A percentile compares a stretch with the other conserved stretches of the same genome.
These are phyloP conservation scores for Mycalesis mineus DNA, from an alignment of 2,888 invertebrate species.

Conservation along the genomic window DNA sequence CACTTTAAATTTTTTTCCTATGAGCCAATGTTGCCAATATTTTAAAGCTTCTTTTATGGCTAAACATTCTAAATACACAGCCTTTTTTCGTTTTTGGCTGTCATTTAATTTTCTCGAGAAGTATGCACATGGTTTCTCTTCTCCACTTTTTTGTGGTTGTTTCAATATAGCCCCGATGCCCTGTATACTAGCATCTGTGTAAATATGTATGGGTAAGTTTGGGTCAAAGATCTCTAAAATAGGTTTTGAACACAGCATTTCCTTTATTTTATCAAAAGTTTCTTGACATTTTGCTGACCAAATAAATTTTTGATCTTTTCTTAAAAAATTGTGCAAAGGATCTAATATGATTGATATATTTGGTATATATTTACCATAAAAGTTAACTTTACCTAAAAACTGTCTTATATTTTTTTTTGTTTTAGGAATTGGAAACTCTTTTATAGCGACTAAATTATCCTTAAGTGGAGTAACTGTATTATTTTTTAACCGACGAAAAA, in stretches of 20 bases:
- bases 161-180: constrained; percentile 21
- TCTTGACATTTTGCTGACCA: constrained; percentile 16
- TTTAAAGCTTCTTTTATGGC: constrained; percentile 27
- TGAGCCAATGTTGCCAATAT: constrained; percentile 32
- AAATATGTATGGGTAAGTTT: constrained; percentile 19
- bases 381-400: constrained; percentile 32
- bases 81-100: constrained; percentile 25
- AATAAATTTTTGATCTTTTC: background rate
- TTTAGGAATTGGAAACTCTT: constrained; percentile 26
- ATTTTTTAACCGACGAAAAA: no score
- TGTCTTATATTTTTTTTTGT: constrained; percentile 32
- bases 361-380: constrained; percentile 31
- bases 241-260: constrained; percentile 22
- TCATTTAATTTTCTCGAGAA: constrained; percentile 13
- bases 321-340: constrained; percentile 20
- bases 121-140: constrained; percentile 17
- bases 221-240: constrained; percentile 21
- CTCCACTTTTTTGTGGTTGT: constrained; percentile 1
- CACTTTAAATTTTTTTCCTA: constrained; percentile 22
- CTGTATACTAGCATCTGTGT: constrained; percentile 20
- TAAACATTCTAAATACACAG: constrained; percentile 27
- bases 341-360: constrained; percentile 15
- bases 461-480: constrained; percentile 32
- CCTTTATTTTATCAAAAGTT: constrained; percentile 22
- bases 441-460: constrained; percentile 30